Evolutionary conservation across 2,113 vertebrate genomes (phyloP), one percentile per base, ranked within the genome.

Genomic region (Brienomyrus longianalis): DNA sequence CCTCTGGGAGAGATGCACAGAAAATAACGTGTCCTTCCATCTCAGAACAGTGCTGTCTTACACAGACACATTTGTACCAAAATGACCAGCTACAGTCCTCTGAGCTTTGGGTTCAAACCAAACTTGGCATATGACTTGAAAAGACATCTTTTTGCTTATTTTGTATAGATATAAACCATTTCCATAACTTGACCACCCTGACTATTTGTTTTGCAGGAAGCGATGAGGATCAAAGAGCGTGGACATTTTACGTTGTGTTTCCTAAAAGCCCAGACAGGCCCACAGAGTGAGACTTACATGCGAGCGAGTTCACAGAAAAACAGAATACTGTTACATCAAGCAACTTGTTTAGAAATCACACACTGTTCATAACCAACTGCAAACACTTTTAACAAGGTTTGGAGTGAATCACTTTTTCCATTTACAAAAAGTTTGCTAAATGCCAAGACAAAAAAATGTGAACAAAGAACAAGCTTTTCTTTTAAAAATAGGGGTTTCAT

Each of bases 401-500:
- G 48, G 23, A 27, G 74, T 35, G 88, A 89, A 39, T 89, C 88
- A 89, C 50, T 83, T 89, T 83, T 54, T 89, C 70, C 70, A 83
- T 54, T 84, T 84, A 31, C 66, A 88, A 80, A 77, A 52, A 39
- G 27, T 21, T n/a, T 39, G 27, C 27, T 31, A 17, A 56, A 39
- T 45, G 48, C 48, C 47, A 52, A 83, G 74, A 83, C 2, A 89
- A 17, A 2, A 11, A n/a, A 62, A 11, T 13, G 0, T 3, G 23
- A 88, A 62, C 7, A n/a, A 54, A 52, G 50, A 86, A 86, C 6
- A 88, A 59, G 52, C 86, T 77, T 50, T 39, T n/a, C 83, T 52
- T 90, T 88, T 35, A 27, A 87, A 52, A 45, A 52, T 51, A 90
- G 62, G 88, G 87, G 90, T 90, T 83, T 84, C 3, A 21, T 94